Evolutionary conservation across 2,113 vertebrate species (phyloP).

Genomic region (Centropristis striata): DNA sequence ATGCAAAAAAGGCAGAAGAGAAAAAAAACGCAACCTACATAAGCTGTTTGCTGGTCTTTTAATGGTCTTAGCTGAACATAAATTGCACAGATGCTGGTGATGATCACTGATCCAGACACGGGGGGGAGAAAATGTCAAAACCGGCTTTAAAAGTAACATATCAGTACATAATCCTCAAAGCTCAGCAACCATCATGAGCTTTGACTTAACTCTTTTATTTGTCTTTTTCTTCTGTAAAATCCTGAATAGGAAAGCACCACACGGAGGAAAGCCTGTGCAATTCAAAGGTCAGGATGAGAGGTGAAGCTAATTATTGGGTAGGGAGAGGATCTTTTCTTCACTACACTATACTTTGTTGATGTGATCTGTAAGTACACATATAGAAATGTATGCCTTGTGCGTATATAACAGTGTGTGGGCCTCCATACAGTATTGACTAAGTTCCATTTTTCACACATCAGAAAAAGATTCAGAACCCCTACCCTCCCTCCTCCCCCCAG

Average conservation of each 20-base stretch:
- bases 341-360: background rate
- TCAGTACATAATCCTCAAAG: background rate
- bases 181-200: background rate
- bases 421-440: background rate
- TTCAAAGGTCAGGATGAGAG: background rate
- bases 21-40: background rate
- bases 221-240: background rate
- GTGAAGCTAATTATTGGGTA: background rate
- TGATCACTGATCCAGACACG: background rate
- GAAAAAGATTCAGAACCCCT: constrained; percentile 13
- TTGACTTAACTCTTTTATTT: background rate
- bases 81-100: background rate
- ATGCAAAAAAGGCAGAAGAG: background rate
- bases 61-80: background rate
- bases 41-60: background rate
- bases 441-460: constrained; percentile 3
- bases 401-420: background rate
- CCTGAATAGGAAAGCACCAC: background rate
- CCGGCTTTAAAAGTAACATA: background rate
- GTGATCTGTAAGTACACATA: background rate
- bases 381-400: background rate
- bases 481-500: background rate
- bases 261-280: background rate
- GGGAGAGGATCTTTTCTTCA: background rate
- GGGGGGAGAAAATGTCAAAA: background rate